Base-by-base conservation (phyloP, 2,888 invertebrate species). In the Oscheius sp. region DNA sequence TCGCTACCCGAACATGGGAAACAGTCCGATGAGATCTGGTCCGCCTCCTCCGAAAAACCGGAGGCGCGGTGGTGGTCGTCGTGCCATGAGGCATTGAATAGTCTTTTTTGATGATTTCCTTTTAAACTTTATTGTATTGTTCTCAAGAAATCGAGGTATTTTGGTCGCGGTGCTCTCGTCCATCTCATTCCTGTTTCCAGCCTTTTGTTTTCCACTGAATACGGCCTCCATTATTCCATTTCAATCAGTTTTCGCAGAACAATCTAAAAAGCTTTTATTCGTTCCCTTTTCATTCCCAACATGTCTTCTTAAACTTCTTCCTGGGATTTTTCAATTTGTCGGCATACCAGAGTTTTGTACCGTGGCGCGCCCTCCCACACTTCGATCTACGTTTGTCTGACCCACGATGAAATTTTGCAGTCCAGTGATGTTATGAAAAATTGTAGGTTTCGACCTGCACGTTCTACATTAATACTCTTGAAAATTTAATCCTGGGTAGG, bases 1-100 rank as follows among this genome's bases (percentile, higher is more conserved):
- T n/a, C 35, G 59, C 59, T 60, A 60, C n/a, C 59, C 35, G 2
- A 32, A 42, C 59, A 60, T 60, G 59, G 59, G 59, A 32, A 60
- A 60, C 32, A 29, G 29, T 10, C 21, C 21, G 21, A 21, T 21
- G 21, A 21, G 21, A 21, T 21, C 21, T 21, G 21, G 21, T 21
- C 59, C 59, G 1, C n/a, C 9, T 32, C 42, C 42, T 60, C 59
- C 59, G 35, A 10, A 35, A 35, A 32, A 35, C 13, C 42, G 42
- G 42, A 42, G 42, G 42, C 59, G 59, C 35, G 59, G 59, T n/a
- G 35, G 35, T 35, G 59, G 59, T 5, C 13, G 59, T 35, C 59
- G 37, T 5, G 37, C 42, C 59, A 33, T 37, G n/a, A 35, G n/a
- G 42, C 59, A 1, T 9, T 60, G 21, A 60, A 60, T 32, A 35